A percentile compares a stretch with the other conserved stretches of the same genome.
Conservation (phyloP, 1,140 invertebrate species). For the Bombus affinis region DNA sequence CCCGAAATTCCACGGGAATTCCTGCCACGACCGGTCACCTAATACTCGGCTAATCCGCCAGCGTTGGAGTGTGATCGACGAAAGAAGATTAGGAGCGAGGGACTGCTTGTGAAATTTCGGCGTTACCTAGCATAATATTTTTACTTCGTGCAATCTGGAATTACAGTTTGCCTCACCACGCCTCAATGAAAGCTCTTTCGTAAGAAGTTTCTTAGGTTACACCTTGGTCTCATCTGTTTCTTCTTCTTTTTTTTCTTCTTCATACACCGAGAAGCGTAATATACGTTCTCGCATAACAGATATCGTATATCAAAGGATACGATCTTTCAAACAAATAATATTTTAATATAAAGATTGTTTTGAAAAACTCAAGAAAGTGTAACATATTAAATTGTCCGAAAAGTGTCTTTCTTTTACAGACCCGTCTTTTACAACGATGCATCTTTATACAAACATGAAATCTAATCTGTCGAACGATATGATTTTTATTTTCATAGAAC, state of each 20-base stretch:
- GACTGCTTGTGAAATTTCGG: not conserved
- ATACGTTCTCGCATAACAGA: not conserved
- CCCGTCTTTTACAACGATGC: no score
- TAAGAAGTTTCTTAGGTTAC: conserved; percentile 21
- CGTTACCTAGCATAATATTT: conserved; percentile 13
- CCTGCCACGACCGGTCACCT: conserved; percentile 58
- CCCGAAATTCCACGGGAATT: conserved; percentile 67
- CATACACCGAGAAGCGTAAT: not conserved
- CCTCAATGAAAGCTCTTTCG: not conserved
- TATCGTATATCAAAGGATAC: not conserved
- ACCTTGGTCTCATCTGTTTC: not conserved
- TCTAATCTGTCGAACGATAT: no score
- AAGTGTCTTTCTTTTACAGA: no score
- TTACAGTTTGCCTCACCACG: not conserved
- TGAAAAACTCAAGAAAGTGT: not conserved
- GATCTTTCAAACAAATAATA: not conserved
- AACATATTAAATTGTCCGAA: no score
- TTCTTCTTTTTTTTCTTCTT: not conserved
- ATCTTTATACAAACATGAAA: no score
- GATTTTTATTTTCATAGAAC: no score
- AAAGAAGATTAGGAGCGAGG: conserved; percentile 65
- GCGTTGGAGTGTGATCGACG: conserved; percentile 62
- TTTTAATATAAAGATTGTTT: not conserved
- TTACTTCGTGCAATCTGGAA: not conserved
- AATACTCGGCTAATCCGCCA: conserved; percentile 65